phyloP scores from a whole-genome alignment of 2,888 invertebrate genomes.

The Oasisia sp. region DNA sequence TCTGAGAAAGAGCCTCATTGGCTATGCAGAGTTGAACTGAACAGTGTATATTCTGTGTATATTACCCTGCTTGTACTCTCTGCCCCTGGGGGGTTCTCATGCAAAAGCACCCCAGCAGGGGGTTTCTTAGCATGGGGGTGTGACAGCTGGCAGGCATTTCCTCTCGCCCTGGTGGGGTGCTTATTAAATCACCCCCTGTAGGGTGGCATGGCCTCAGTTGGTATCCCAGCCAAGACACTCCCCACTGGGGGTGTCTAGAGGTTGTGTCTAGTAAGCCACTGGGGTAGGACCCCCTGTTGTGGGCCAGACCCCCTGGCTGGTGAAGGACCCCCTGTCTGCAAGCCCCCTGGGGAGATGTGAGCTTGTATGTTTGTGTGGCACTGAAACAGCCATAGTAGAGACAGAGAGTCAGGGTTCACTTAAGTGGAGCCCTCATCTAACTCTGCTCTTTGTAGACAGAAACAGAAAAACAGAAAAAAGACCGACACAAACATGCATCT shows the following conservation, averaged over 20 bases:
- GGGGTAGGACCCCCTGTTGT: not conserved
- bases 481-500: no score
- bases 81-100: not conserved
- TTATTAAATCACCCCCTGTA: not conserved
- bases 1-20: no score
- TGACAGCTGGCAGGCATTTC: slow-evolving; percentile 5
- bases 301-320: not conserved
- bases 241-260: not conserved
- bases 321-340: not conserved
- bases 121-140: not conserved
- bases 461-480: no score
- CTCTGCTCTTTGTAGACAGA: not conserved
- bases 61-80: not conserved
- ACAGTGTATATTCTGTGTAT: not conserved
- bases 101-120: not conserved
- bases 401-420: not conserved
- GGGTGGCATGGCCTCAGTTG: not conserved
- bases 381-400: not conserved
- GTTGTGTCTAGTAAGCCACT: not conserved
- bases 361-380: not conserved
- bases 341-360: not conserved
- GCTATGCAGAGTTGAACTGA: no score
- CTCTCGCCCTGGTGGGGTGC: not conserved
- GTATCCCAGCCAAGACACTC: not conserved
- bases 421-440: not conserved